Evolutionary conservation across 2,113 vertebrate species (phyloP).

Genomic region (Pygoscelis antarcticus): DNA sequence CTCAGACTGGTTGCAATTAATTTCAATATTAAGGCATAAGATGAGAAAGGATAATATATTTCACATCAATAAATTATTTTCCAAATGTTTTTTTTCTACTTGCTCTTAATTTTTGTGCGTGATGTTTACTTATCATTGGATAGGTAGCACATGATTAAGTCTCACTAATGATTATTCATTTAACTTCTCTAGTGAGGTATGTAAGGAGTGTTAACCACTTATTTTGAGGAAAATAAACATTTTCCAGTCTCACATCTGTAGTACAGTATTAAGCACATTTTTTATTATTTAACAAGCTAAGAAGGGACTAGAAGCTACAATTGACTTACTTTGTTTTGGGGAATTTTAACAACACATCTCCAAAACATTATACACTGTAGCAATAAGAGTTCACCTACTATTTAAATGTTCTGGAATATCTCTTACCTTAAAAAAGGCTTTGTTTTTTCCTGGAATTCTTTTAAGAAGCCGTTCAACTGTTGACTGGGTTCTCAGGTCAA

Average conservation of each 20-base stretch:
- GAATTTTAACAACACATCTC: not conserved
- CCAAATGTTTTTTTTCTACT: not conserved
- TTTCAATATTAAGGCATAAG: not conserved
- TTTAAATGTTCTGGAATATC: not conserved
- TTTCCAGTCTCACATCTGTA: not conserved
- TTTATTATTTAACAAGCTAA: not conserved
- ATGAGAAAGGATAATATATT: not conserved
- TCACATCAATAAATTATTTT: not conserved
- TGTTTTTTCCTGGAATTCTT: conserved; percentile 89
- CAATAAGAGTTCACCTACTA: not conserved
- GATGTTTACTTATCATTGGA: not conserved
- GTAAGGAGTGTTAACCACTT: not conserved
- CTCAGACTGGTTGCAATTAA: not conserved
- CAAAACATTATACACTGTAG: not conserved
- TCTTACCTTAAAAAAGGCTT: conserved; percentile 91
- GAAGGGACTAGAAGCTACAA: not conserved
- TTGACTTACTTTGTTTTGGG: not conserved
- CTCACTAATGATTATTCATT: not conserved
- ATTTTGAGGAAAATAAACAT: not conserved
- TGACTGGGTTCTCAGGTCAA: conserved; percentile 95
- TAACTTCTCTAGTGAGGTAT: not conserved
- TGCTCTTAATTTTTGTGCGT: not conserved
- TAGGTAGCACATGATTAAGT: not conserved
- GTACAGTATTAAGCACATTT: not conserved
- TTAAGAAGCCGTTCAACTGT: conserved; percentile 93